Evolutionary conservation across 2,797 vertebrate species (phyloP), one percentile per base, ranked within the genome.

Genomic region (Hoplostethus mediterraneus): DNA sequence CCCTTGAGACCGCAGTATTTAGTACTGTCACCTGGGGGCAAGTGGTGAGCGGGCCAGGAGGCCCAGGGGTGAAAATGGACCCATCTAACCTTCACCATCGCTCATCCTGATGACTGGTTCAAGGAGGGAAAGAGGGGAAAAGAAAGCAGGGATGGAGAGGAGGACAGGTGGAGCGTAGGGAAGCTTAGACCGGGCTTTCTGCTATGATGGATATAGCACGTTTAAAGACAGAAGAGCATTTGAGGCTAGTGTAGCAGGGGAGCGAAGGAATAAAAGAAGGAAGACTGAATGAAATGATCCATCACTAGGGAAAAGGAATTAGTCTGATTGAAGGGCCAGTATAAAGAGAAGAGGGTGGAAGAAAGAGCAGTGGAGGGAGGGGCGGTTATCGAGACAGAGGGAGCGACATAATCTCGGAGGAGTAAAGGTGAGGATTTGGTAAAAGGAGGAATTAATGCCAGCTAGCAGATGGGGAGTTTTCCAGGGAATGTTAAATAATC

Each of bases 41-140:
- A 79, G 63, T 33, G 3, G 67, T 80, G 80, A 76, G 64, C 65
- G 75, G 86, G 82, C 84, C 75, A 85, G 65, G 77, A 90, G 87
- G 82, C 79, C 56, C 33, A 56, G 67, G 79, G 90, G 67, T 80
- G 74, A 84, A 92, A 93, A 94, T 91, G 88, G 89, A 90, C 89
- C 87, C 84, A 90, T 93, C 92, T 92, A 92, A 90, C 89, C 87
- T 92, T 88, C 83, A 66, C 89, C 88, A 94, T 95, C 86, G 62
- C 90, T 95, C 93, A 94, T 93, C 85, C 75, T 92, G 93, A 94
- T 91, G 90, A 89, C 91, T 87, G 73, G 72, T 90, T 89, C 89
- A 88, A 88, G 76, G 76, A 45, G 72, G 63, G 60, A 77, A 61
- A 75, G 40, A 58, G 38, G 53, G 70, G 62, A 82, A 81, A 69